Evolutionary conservation across 2,888 invertebrate species (phyloP).

Genomic region (Ornithoptera priamus): DNA sequence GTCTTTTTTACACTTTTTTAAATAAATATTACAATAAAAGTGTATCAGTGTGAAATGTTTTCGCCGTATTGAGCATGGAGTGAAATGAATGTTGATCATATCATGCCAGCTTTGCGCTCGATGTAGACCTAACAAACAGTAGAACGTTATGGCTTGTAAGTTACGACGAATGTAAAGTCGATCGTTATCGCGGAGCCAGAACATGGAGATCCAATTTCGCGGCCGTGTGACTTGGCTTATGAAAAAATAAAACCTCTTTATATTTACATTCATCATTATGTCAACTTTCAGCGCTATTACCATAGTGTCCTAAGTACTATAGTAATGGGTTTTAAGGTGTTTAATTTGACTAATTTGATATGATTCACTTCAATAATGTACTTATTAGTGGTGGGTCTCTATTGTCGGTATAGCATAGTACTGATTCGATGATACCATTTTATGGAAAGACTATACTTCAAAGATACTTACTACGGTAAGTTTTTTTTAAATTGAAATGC

Average conservation of each 20-base stretch:
- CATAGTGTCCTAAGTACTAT: background rate
- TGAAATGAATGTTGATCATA: slow-evolving; percentile 29
- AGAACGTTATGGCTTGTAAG: slow-evolving; percentile 46
- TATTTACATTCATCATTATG: slow-evolving; percentile 4
- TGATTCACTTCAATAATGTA: too few relatives aligned
- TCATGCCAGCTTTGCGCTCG: slow-evolving; percentile 22
- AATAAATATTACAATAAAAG: background rate
- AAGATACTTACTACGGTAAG: too few relatives aligned
- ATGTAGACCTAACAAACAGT: slow-evolving; percentile 30
- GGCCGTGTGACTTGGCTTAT: slow-evolving; percentile 42
- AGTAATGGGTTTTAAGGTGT: background rate
- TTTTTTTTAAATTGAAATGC: too few relatives aligned
- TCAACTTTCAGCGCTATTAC: background rate
- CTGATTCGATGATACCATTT: too few relatives aligned
- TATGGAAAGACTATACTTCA: too few relatives aligned
- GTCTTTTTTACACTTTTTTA: too few relatives aligned
- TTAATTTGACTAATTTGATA: too few relatives aligned
- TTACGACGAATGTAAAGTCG: slow-evolving; percentile 46
- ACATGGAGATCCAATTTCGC: slow-evolving; percentile 49
- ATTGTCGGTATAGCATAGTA: too few relatives aligned
- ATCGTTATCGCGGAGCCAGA: slow-evolving; percentile 45
- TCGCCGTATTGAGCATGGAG: slow-evolving; percentile 13
- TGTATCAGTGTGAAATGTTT: slow-evolving; percentile 9
- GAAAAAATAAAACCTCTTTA: slow-evolving; percentile 35
- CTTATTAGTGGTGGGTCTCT: too few relatives aligned